A percentile compares a stretch with the other conserved stretches of the same genome.
These are phyloP conservation scores for Epizoanthus fatuus DNA, from an alignment of 92 coral and sea anemone genomes.

Conservation along the genomic window DNA sequence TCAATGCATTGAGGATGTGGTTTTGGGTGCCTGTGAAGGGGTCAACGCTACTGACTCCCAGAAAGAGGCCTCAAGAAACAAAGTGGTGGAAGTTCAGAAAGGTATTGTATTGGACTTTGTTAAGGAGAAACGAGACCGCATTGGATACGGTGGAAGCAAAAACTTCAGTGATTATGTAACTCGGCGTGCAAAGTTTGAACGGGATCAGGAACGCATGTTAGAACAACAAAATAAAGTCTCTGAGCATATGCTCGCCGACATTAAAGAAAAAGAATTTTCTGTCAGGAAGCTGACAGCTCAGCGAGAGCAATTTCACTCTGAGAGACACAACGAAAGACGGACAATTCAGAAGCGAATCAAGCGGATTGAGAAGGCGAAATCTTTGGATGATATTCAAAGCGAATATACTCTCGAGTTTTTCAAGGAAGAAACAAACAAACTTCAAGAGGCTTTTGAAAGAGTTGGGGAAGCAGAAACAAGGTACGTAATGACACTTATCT, in stretches of 20 bases:
- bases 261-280: constrained; percentile 82
- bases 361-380: constrained; percentile 73
- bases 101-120: constrained; percentile 73
- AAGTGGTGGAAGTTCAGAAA: constrained; percentile 62
- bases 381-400: constrained; percentile 78
- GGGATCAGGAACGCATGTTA: constrained; percentile 85
- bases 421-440: constrained; percentile 85
- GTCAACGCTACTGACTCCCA: constrained; percentile 38
- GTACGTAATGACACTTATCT: constrained; percentile 16
- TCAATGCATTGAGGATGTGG: constrained; percentile 69
- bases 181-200: constrained; percentile 78
- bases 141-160: constrained; percentile 76
- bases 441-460: constrained; percentile 85
- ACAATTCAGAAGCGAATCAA: constrained; percentile 74
- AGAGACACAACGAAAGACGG: constrained; percentile 81
- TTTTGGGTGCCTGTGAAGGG: constrained; percentile 54
- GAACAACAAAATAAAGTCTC: constrained; percentile 88
- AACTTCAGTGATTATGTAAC: constrained; percentile 79
- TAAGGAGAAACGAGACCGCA: constrained; percentile 67
- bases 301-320: constrained; percentile 81
- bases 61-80: constrained; percentile 48
- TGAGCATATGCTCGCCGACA: constrained; percentile 76
- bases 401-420: constrained; percentile 82
- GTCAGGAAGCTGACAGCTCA: constrained; percentile 72
- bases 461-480: constrained; percentile 86